phyloP scores from a whole-genome alignment of 2,797 vertebrate species.

The Schizothorax lantsangensis region DNA sequence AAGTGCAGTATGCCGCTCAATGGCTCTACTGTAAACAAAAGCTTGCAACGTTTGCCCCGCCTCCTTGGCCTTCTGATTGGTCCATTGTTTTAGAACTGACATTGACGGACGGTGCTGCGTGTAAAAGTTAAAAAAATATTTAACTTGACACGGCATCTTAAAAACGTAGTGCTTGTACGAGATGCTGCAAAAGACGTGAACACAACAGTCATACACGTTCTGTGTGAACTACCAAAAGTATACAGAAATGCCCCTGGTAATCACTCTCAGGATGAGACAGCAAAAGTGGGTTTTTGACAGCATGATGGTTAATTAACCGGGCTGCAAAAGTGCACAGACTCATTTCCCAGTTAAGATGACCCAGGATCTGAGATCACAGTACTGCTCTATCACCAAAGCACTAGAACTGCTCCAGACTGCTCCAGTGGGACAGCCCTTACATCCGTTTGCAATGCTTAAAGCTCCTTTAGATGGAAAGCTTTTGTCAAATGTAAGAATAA shows the following conservation, averaged over 20 bases:
- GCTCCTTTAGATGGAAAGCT: background rate
- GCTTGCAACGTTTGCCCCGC: background rate
- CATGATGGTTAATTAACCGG: background rate
- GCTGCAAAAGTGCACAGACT: background rate
- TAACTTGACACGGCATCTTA: background rate
- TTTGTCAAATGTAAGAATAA: background rate
- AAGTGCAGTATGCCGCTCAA: background rate
- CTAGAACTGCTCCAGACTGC: background rate
- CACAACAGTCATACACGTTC: background rate
- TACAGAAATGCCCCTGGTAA: background rate
- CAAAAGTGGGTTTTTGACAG: background rate
- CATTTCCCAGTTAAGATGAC: conserved; percentile 35
- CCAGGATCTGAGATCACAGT: conserved; percentile 1
- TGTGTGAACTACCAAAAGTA: background rate
- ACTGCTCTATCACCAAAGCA: background rate
- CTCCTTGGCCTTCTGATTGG: background rate
- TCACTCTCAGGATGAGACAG: background rate
- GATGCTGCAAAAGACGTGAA: background rate
- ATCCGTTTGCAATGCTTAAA: background rate
- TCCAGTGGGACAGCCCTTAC: background rate
- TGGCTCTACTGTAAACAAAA: background rate
- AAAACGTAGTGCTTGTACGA: background rate
- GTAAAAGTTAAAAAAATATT: too few relatives aligned
- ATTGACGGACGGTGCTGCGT: too few relatives aligned
- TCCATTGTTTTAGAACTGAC: background rate